These are phyloP conservation scores for Conus betulinus DNA, from an alignment of 1,140 invertebrate genomes.

Conservation along the genomic window DNA sequence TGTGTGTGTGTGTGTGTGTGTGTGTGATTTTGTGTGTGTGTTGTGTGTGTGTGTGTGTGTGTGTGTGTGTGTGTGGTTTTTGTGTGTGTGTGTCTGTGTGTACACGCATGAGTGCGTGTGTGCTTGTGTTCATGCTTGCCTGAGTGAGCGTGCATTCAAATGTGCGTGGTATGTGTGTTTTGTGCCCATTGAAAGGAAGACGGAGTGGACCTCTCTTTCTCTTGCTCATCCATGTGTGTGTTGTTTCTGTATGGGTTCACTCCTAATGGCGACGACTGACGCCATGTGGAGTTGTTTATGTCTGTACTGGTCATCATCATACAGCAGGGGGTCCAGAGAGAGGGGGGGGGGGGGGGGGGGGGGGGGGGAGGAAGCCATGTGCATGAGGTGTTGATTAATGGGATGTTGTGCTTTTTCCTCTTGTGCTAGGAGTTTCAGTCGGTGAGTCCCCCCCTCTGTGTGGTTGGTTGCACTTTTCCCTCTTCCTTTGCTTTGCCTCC, in stretches of 20 bases:
- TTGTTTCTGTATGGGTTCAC: not conserved
- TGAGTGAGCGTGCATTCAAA: too few species aligned
- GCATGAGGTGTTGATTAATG: slow-evolving; percentile 27
- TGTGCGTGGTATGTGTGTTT: too few species aligned
- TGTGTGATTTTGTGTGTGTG: too few species aligned
- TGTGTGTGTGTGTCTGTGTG: too few species aligned
- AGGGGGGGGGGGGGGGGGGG: too few species aligned
- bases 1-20: too few species aligned
- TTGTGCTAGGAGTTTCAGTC: slow-evolving; percentile 56
- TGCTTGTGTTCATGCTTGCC: too few species aligned
- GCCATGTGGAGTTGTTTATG: not conserved
- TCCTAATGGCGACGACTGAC: not conserved
- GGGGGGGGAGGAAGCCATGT: not conserved
- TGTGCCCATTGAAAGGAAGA: too few species aligned
- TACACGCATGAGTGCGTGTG: too few species aligned
- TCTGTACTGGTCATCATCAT: not conserved
- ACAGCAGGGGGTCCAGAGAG: not conserved
- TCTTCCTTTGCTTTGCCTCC: not conserved
- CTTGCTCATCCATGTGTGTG: not conserved
- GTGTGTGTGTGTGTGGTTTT: too few species aligned
- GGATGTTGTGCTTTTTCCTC: slow-evolving; percentile 56
- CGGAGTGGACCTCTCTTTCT: too few species aligned
- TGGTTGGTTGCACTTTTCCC: not conserved
- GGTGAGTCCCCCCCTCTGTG: slow-evolving; percentile 49
- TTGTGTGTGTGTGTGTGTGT: too few species aligned